phyloP scores from a whole-genome alignment of 2,797 vertebrate genomes.

The Myripristis murdjan region DNA sequence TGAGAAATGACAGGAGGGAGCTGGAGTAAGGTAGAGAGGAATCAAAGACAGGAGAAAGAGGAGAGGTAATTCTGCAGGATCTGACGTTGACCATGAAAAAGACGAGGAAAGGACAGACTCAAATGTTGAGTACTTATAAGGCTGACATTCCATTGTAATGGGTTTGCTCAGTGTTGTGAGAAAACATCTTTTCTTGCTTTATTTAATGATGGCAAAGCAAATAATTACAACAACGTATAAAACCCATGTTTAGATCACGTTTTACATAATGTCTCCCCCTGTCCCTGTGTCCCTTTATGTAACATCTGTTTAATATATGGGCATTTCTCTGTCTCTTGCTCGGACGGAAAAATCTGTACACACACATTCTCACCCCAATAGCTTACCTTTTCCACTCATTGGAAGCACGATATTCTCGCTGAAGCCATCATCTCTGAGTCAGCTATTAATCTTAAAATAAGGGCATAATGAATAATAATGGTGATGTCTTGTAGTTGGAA shows the following conservation, averaged over 20 bases:
- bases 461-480: slow-evolving; percentile 52
- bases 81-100: too few relatives aligned
- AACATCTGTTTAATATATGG: slow-evolving; percentile 21
- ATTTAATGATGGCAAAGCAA: too few relatives aligned
- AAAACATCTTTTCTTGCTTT: background rate
- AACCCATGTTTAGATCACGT: background rate
- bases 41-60: too few relatives aligned
- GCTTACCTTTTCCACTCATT: background rate
- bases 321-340: slow-evolving; percentile 3
- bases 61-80: too few relatives aligned
- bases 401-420: slow-evolving; percentile 19
- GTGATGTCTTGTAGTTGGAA: slow-evolving; percentile 56
- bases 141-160: slow-evolving; percentile 12
- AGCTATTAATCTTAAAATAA: slow-evolving; percentile 56
- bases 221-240: too few relatives aligned
- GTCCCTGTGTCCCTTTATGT: background rate
- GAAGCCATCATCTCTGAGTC: slow-evolving; percentile 47
- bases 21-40: too few relatives aligned
- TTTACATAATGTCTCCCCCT: background rate
- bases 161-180: background rate
- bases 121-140: slow-evolving; percentile 35
- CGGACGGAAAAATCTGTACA: background rate
- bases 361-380: background rate
- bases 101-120: too few relatives aligned
- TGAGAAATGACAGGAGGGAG: too few relatives aligned